Conservation (phyloP, 1,140 invertebrate genomes). For the Drosophila melanogaster region DNA sequence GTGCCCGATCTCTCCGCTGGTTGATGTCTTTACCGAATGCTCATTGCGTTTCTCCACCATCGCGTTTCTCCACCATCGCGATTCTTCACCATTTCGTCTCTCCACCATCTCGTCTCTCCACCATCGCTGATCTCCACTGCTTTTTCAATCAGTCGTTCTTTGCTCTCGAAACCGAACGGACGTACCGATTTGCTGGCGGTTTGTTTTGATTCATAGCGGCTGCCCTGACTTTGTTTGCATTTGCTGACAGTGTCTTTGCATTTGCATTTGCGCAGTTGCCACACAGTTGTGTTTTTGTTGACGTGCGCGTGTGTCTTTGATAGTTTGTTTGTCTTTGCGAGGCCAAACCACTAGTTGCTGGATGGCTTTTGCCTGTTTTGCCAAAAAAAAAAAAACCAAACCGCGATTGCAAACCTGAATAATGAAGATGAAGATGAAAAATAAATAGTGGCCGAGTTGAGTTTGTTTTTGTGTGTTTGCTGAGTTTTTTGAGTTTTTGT, state of each 20-base stretch:
- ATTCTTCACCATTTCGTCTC: too few relatives aligned
- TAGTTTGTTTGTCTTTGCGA: slow-evolving; percentile 17
- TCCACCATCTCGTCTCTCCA: too few relatives aligned
- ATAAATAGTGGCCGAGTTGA: slow-evolving; percentile 7
- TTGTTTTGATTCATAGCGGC: neutral
- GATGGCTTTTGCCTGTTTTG: neutral
- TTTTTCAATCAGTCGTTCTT: neutral
- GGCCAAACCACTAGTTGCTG: slow-evolving; percentile 24
- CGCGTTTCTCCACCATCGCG: too few relatives aligned
- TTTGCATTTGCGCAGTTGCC: slow-evolving; percentile 18
- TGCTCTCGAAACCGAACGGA: slow-evolving; percentile 10
- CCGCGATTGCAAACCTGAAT: neutral
- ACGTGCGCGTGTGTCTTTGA: slow-evolving; percentile 1
- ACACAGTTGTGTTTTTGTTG: slow-evolving; percentile 15
- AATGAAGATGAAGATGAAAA: slow-evolving; percentile 12
- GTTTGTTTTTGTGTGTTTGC: slow-evolving; percentile 41
- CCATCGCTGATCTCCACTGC: too few relatives aligned
- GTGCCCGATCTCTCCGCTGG: too few relatives aligned
- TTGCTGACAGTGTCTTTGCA: slow-evolving; percentile 17
- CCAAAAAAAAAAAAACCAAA: slow-evolving; percentile 7
- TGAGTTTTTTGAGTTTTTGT: slow-evolving; percentile 46
- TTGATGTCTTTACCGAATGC: too few relatives aligned
- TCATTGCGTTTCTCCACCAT: too few relatives aligned
- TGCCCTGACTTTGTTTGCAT: slow-evolving; percentile 17
- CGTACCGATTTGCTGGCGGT: neutral